These are phyloP conservation scores for Drosophila arizonae DNA, from an alignment of 1,140 invertebrate species.

Conservation along the genomic window DNA sequence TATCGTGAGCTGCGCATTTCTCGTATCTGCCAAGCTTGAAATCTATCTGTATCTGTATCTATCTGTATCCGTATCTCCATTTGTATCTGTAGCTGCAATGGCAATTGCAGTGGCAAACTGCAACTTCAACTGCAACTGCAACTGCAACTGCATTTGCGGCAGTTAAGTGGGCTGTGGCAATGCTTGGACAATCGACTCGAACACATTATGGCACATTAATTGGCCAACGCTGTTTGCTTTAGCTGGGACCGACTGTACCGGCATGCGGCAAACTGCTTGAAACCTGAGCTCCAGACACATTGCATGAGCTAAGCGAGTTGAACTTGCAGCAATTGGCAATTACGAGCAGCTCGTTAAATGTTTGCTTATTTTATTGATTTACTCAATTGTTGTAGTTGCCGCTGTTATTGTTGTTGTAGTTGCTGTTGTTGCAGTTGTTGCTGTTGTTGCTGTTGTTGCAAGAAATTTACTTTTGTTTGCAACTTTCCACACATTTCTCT, in stretches of 20 bases:
- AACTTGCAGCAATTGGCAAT: slow-evolving; percentile 44
- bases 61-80: background rate
- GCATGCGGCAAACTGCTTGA: background rate
- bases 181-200: slow-evolving; percentile 24
- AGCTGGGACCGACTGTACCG: slow-evolving; percentile 2
- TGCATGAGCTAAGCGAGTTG: slow-evolving; percentile 43
- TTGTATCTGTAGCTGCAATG: slow-evolving; percentile 27
- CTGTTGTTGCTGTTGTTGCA: slow-evolving; percentile 26
- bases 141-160: slow-evolving; percentile 31
- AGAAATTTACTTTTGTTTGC: slow-evolving; percentile 72
- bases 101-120: background rate
- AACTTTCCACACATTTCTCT: slow-evolving; percentile 78
- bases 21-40: no score
- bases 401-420: background rate
- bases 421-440: slow-evolving; percentile 13
- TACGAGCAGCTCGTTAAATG: slow-evolving; percentile 57
- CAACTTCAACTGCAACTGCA: background rate
- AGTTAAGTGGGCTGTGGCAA: slow-evolving; percentile 4
- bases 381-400: background rate
- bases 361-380: slow-evolving; percentile 45
- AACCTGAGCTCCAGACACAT: background rate
- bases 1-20: slow-evolving; percentile 37
- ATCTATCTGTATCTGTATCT: no score
- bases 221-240: slow-evolving; percentile 18
- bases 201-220: slow-evolving; percentile 43